These are phyloP conservation scores for Microtus montanus DNA, from an alignment of 2,113 vertebrate species.

Conservation along the genomic window DNA sequence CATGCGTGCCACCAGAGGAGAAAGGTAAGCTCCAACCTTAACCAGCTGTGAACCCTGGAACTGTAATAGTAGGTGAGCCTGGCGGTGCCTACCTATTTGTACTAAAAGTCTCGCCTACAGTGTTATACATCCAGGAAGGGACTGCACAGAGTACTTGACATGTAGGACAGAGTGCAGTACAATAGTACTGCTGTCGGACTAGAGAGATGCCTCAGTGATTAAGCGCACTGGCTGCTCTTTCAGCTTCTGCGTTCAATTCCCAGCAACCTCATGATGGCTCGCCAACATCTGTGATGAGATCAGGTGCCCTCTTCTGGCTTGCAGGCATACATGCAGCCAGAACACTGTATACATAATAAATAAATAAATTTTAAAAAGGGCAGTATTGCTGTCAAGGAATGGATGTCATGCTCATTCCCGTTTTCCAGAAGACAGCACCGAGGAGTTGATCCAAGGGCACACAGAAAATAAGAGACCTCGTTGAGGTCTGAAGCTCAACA, in stretches of 20 bases:
- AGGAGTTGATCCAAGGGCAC: not conserved
- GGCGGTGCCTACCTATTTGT: not conserved
- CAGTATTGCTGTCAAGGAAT: not conserved
- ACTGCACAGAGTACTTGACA: not conserved
- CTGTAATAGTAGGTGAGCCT: not conserved
- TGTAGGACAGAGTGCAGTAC: not conserved
- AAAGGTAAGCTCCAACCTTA: not conserved
- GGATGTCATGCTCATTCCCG: not conserved
- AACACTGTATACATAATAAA: too few species aligned
- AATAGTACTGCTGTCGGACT: not conserved
- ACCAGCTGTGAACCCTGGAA: not conserved
- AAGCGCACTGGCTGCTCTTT: too few species aligned
- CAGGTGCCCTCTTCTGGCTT: too few species aligned
- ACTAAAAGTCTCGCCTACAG: not conserved
- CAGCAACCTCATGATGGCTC: too few species aligned
- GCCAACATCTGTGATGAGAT: too few species aligned
- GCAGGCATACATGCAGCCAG: too few species aligned
- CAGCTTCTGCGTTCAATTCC: too few species aligned
- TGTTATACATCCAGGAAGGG: not conserved
- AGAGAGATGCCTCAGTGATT: too few species aligned
- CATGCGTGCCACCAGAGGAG: not conserved
- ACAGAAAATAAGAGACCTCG: not conserved
- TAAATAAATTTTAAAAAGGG: too few species aligned
- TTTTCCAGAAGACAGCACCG: not conserved
- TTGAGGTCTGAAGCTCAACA: not conserved